Percentiles rank a stretch among this genome's conserved stretches.
phyloP scores from a whole-genome alignment of 2,888 invertebrate genomes.

The Seira musarum region DNA sequence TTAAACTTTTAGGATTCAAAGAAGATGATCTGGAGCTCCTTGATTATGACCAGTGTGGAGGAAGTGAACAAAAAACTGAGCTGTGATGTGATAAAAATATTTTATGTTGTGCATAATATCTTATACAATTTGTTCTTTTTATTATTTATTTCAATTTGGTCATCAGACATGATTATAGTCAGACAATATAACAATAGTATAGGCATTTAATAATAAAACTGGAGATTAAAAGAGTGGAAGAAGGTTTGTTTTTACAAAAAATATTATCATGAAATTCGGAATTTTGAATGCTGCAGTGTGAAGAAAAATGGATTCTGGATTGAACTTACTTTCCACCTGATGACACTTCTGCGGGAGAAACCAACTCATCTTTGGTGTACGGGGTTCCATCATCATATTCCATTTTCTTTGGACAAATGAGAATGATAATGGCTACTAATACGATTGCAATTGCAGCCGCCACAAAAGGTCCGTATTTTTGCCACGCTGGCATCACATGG shows the following conservation, averaged over 20 bases:
- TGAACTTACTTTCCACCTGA: neutral
- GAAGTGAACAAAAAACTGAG: conserved; percentile 24
- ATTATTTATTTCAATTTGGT: neutral
- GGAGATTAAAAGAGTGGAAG: neutral
- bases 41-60: conserved; percentile 28
- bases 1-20: conserved; percentile 26
- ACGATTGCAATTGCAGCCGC: neutral
- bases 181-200: too few relatives aligned
- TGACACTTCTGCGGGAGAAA: conserved; percentile 6
- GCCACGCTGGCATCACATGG: conserved; percentile 20
- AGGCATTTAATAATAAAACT: neutral
- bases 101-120: neutral
- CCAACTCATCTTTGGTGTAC: conserved; percentile 47
- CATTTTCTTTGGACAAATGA: conserved; percentile 37
- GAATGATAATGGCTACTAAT: conserved; percentile 6
- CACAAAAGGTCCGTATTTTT: neutral
- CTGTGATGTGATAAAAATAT: conserved; percentile 26
- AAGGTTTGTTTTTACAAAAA: neutral
- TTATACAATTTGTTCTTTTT: neutral
- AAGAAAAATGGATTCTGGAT: neutral
- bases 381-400: conserved; percentile 52
- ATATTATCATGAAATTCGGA: neutral
- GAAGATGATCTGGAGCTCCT: conserved; percentile 28
- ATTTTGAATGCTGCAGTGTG: too few relatives aligned
- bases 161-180: too few relatives aligned